Conservation (phyloP, 2,797 vertebrate species). For the Furcifer pardalis region DNA sequence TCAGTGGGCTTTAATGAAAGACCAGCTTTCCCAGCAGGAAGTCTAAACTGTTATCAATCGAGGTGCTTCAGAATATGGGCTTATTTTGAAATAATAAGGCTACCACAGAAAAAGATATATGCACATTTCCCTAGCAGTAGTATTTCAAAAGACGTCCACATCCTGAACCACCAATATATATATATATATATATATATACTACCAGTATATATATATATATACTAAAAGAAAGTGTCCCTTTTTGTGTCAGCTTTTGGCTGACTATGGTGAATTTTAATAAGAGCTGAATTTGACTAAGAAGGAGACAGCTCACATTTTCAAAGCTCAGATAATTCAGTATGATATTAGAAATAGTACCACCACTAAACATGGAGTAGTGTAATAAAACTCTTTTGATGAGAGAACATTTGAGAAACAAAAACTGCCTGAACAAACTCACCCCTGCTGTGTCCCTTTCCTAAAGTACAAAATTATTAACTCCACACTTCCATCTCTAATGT, state of each 20-base stretch:
- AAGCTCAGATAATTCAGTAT: slow-evolving; percentile 64
- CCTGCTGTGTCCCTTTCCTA: slow-evolving; percentile 28
- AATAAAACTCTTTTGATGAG: slow-evolving; percentile 64
- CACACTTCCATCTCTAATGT: slow-evolving; percentile 42
- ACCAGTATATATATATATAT: neutral
- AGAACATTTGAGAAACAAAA: slow-evolving; percentile 32
- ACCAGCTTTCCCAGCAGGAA: slow-evolving; percentile 21
- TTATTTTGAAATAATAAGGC: slow-evolving; percentile 49
- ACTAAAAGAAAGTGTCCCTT: slow-evolving; percentile 35
- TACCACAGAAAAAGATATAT: slow-evolving; percentile 32
- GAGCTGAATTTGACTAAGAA: slow-evolving; percentile 62
- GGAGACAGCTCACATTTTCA: slow-evolving; percentile 59
- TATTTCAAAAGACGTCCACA: no score
- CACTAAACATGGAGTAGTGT: slow-evolving; percentile 53
- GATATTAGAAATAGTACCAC: slow-evolving; percentile 61
- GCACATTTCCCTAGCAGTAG: no score
- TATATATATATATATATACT: no score
- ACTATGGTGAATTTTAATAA: slow-evolving; percentile 66
- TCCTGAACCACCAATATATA: neutral
- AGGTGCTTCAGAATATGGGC: slow-evolving; percentile 41
- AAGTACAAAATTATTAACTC: slow-evolving; percentile 49
- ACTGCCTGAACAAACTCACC: slow-evolving; percentile 26
- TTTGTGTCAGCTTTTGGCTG: slow-evolving; percentile 58
- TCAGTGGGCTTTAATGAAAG: slow-evolving; percentile 45
- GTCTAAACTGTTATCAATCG: slow-evolving; percentile 51